A percentile compares a stretch with the other conserved stretches of the same genome.
phyloP scores from a whole-genome alignment of 2,797 vertebrate genomes.

The Serranus cabrilla region DNA sequence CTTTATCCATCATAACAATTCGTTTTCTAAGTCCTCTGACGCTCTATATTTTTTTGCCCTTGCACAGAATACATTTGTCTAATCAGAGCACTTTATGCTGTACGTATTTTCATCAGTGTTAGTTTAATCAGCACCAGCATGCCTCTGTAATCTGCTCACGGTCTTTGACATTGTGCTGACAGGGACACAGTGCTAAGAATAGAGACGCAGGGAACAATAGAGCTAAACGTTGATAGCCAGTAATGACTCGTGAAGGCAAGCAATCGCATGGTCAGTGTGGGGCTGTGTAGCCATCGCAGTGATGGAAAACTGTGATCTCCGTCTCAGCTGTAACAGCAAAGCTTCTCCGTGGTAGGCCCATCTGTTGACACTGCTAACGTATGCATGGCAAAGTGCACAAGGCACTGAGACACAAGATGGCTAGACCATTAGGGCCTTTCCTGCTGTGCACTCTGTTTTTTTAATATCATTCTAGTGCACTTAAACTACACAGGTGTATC shows the following conservation, averaged over 20 bases:
- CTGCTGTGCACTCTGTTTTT: slow-evolving; percentile 46
- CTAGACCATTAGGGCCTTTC: slow-evolving; percentile 42
- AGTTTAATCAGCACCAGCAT: slow-evolving; percentile 60
- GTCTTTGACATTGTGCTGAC: slow-evolving; percentile 58
- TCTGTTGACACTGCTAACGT: slow-evolving; percentile 70
- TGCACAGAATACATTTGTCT: slow-evolving; percentile 34
- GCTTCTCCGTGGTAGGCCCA: slow-evolving; percentile 73
- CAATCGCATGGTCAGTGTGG: slow-evolving; percentile 44
- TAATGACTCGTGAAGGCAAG: slow-evolving; percentile 64
- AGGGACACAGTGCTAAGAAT: slow-evolving; percentile 70
- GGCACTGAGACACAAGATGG: slow-evolving; percentile 33
- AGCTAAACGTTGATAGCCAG: slow-evolving; percentile 64
- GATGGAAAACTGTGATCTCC: slow-evolving; percentile 67
- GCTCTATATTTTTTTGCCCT: slow-evolving; percentile 13
- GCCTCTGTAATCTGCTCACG: slow-evolving; percentile 61
- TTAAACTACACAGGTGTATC: slow-evolving; percentile 58
- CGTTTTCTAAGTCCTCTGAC: background rate
- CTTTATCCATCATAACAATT: background rate
- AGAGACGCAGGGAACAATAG: slow-evolving; percentile 59
- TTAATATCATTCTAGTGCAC: slow-evolving; percentile 24
- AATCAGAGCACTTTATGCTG: slow-evolving; percentile 27
- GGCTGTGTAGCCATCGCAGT: slow-evolving; percentile 34
- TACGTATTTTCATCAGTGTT: slow-evolving; percentile 49
- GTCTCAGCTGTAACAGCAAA: slow-evolving; percentile 83
- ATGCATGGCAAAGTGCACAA: slow-evolving; percentile 63